These are phyloP conservation scores for Chironex yamaguchii DNA, from an alignment of 30 jellyfish, hydroid and myxozoan species.

Conservation along the genomic window DNA sequence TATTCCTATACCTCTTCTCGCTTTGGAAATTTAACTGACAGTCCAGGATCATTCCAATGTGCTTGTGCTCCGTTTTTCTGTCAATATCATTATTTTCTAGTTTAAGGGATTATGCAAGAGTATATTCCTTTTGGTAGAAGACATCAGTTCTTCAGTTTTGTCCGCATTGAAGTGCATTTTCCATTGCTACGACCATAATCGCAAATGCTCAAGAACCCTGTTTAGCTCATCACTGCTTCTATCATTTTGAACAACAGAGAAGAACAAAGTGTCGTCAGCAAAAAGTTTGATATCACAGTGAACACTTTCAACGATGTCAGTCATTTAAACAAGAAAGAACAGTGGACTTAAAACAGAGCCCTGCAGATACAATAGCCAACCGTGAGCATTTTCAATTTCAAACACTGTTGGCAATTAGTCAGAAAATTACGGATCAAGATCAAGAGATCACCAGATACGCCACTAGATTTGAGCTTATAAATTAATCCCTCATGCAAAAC, in stretches of 20 bases:
- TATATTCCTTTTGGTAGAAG: slow-evolving; percentile 14
- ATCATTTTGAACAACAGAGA: slow-evolving; percentile 54
- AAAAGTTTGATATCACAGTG: slow-evolving; percentile 50
- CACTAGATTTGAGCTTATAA: background rate
- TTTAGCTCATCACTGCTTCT: slow-evolving; percentile 4
- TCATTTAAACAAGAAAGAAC: slow-evolving; percentile 58
- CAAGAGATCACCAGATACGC: background rate
- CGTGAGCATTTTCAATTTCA: background rate
- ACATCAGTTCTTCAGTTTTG: slow-evolving; percentile 14
- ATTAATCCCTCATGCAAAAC: background rate
- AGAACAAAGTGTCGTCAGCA: slow-evolving; percentile 71
- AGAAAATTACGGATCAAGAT: background rate
- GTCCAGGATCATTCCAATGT: slow-evolving; percentile 6
- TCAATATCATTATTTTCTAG: slow-evolving; percentile 20
- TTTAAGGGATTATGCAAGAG: slow-evolving; percentile 1
- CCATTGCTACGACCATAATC: slow-evolving; percentile 36
- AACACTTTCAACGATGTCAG: slow-evolving; percentile 62
- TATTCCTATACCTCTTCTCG: slow-evolving; percentile 23
- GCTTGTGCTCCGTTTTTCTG: slow-evolving; percentile 22
- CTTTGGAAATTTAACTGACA: background rate
- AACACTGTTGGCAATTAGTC: background rate
- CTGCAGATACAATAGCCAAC: too few relatives aligned
- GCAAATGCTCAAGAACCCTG: slow-evolving; percentile 54
- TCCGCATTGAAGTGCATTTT: slow-evolving; percentile 14
- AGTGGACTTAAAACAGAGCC: slow-evolving; percentile 69